Percentiles rank a stretch among this genome's conserved stretches.
Evolutionary conservation across 2,113 vertebrate species (phyloP).

Genomic region (Clupea harengus): DNA sequence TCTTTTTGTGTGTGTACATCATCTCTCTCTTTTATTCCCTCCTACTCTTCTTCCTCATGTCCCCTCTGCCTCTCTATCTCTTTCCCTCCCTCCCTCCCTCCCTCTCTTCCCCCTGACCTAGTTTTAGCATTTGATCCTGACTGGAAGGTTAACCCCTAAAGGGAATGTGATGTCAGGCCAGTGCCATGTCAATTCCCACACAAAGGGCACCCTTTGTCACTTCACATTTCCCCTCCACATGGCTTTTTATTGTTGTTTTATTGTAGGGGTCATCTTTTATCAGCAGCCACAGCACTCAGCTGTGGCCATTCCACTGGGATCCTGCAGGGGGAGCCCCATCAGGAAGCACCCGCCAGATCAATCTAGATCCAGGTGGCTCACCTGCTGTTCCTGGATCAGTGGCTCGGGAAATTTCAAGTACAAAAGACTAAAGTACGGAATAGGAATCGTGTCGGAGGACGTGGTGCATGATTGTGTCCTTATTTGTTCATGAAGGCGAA

Average conservation of each 20-base stretch:
- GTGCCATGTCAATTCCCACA: conserved; percentile 69
- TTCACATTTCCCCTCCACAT: conserved; percentile 71
- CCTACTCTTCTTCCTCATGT: not conserved
- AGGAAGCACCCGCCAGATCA: not conserved
- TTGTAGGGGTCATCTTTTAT: conserved; percentile 61
- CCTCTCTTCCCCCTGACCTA: conserved; percentile 70
- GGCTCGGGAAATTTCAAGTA: not conserved
- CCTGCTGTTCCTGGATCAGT: not conserved
- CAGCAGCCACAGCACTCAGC: conserved; percentile 40
- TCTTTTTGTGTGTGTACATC: not conserved
- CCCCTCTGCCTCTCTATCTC: not conserved
- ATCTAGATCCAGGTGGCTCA: not conserved
- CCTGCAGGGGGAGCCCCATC: conserved; percentile 6
- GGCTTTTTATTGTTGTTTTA: conserved; percentile 60
- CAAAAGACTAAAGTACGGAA: not conserved
- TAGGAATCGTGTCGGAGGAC: not conserved
- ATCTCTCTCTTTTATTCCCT: not conserved
- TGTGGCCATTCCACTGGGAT: not conserved
- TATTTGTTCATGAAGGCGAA: not conserved
- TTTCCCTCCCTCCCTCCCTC: conserved; percentile 26
- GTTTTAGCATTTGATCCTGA: conserved; percentile 75
- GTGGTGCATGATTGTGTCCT: not conserved
- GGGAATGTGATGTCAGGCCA: conserved; percentile 71
- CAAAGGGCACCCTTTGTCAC: conserved; percentile 76
- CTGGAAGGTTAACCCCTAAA: conserved; percentile 76